phyloP scores from a whole-genome alignment of 2,797 vertebrate genomes.

The Miichthys miiuy region DNA sequence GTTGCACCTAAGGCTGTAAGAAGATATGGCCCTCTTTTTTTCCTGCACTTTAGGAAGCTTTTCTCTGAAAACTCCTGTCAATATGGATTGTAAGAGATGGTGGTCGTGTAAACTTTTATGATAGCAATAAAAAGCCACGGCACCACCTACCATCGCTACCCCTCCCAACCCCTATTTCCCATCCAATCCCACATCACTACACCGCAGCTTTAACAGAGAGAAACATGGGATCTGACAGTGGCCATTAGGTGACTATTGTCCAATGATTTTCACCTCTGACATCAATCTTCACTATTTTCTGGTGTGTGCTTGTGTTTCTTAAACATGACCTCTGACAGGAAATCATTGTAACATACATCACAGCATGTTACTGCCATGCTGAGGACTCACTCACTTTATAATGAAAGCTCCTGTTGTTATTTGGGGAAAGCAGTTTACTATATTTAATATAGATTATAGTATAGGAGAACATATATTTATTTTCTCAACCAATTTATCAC shows the following conservation, averaged over 20 bases:
- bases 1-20: conserved; percentile 75
- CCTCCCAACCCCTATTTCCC: background rate
- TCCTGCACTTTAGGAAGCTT: conserved; percentile 18
- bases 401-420: conserved; percentile 7
- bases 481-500: too few relatives aligned
- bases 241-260: conserved; percentile 52
- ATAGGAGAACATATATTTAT: background rate
- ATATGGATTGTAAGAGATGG: conserved; percentile 64
- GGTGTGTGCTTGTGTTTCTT: conserved; percentile 13
- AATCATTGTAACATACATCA: conserved; percentile 8
- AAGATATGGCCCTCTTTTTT: conserved; percentile 29
- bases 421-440: background rate
- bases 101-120: conserved; percentile 73
- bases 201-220: conserved; percentile 28
- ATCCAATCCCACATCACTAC: conserved; percentile 16
- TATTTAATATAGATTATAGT: background rate
- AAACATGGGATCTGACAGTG: conserved; percentile 47
- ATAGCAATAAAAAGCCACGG: conserved; percentile 67
- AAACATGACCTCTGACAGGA: conserved; percentile 27
- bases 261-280: conserved; percentile 47
- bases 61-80: conserved; percentile 59
- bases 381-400: background rate
- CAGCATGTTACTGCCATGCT: conserved; percentile 5
- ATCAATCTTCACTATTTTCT: conserved; percentile 41
- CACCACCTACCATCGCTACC: conserved; percentile 3